These are phyloP conservation scores for Gasterosteus nipponicus DNA, from an alignment of 2,113 vertebrate genomes.

Conservation along the genomic window DNA sequence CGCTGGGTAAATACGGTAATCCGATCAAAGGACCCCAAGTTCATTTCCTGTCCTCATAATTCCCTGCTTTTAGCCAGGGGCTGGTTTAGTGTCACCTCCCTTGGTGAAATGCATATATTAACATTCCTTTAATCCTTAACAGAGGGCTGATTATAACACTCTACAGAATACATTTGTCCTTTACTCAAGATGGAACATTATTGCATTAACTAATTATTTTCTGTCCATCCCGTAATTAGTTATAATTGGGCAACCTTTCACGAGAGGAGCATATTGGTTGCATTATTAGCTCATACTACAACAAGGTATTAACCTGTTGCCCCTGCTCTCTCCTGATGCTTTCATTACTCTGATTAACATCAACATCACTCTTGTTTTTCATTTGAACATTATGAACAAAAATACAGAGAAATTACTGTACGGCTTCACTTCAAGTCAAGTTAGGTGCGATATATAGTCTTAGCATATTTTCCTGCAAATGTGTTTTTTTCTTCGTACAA, in stretches of 20 bases:
- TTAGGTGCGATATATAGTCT: background rate
- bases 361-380: background rate
- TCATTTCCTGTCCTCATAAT: conserved; percentile 66
- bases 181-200: conserved; percentile 60
- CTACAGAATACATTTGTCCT: conserved; percentile 40
- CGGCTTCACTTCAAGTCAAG: conserved; percentile 17
- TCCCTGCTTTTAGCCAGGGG: conserved; percentile 65
- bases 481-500: background rate
- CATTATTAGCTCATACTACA: conserved; percentile 52
- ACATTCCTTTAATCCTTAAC: conserved; percentile 64
- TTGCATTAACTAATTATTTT: conserved; percentile 58
- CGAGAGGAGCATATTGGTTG: conserved; percentile 59
- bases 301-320: conserved; percentile 42
- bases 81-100: conserved; percentile 63
- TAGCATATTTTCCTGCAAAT: background rate
- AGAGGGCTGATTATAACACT: conserved; percentile 51
- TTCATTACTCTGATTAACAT: conserved; percentile 23
- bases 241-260: conserved; percentile 63
- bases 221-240: conserved; percentile 57
- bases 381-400: background rate
- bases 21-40: conserved; percentile 68
- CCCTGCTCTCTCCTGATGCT: conserved; percentile 31
- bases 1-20: conserved; percentile 71
- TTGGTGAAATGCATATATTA: conserved; percentile 69
- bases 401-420: background rate